phyloP scores from a whole-genome alignment of 2,797 vertebrate species.

The Anguilla pacifica region DNA sequence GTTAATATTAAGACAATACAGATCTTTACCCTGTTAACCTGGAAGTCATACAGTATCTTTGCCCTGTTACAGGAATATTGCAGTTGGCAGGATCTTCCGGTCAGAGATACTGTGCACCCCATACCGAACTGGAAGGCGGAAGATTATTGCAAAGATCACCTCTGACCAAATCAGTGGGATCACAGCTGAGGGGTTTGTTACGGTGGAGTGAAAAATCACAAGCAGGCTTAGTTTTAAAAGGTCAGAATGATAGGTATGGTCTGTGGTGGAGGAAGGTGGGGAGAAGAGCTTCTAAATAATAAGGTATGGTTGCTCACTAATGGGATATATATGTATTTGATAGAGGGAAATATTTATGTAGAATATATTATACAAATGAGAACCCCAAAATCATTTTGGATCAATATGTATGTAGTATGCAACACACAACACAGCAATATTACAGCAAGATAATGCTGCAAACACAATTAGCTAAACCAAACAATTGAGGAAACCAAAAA shows the following conservation, averaged over 20 bases:
- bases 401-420: too few relatives aligned
- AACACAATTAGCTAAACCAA: too few relatives aligned
- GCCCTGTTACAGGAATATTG: constrained; percentile 53
- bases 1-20: neutral
- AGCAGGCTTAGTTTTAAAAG: neutral
- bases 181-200: constrained; percentile 55
- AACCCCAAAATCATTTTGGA: too few relatives aligned
- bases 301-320: neutral
- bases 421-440: too few relatives aligned
- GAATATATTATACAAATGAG: neutral
- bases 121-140: constrained; percentile 54
- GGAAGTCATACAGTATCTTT: neutral
- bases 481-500: too few relatives aligned
- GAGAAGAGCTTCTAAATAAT: neutral
- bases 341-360: neutral
- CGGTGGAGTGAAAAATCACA: constrained; percentile 18
- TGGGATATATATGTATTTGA: neutral
- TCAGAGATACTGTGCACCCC: constrained; percentile 61
- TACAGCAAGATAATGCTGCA: too few relatives aligned
- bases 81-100: constrained; percentile 58
- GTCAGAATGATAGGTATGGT: neutral
- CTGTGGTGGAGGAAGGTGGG: neutral
- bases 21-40: neutral
- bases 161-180: constrained; percentile 62
- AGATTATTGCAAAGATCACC: constrained; percentile 60